Conservation (phyloP, 2,113 vertebrate genomes). For the Macquaria australasica region DNA sequence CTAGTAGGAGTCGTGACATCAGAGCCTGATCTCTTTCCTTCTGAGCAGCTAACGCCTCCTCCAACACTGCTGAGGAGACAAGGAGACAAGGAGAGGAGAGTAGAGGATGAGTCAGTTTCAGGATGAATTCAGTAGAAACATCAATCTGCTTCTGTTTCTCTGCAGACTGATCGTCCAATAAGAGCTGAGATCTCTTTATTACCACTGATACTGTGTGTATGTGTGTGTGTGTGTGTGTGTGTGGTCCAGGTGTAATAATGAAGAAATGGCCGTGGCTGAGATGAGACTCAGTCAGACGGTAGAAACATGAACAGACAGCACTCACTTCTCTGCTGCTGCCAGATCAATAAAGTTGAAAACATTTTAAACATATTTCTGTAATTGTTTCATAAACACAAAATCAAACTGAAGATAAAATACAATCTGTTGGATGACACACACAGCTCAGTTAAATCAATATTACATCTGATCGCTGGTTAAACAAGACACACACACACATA, state of each 20-base stretch:
- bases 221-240: not conserved
- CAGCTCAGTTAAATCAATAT: conserved; percentile 14
- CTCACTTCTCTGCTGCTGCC: too few species aligned
- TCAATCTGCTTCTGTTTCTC: not conserved
- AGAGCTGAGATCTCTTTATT: not conserved
- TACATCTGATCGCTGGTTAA: conserved; percentile 21
- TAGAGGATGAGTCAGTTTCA: not conserved
- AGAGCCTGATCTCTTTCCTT: conserved; percentile 74
- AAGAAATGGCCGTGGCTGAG: too few species aligned
- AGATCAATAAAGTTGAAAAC: too few species aligned
- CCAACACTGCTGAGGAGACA: conserved; percentile 51
- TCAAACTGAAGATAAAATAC: not conserved
- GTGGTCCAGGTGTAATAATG: too few species aligned
- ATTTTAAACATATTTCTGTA: too few species aligned
- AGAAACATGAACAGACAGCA: too few species aligned
- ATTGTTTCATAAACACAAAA: too few species aligned
- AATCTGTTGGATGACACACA: not conserved
- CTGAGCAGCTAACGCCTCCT: conserved; percentile 65
- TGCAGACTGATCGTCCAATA: conserved; percentile 1
- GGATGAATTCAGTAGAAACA: not conserved
- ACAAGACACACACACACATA: conserved; percentile 25
- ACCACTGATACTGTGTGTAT: not conserved
- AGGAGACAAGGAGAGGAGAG: not conserved
- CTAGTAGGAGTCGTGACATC: conserved; percentile 76
- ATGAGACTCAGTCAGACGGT: too few species aligned